These are phyloP conservation scores for Loripinus fragilis DNA, from an alignment of 2,888 invertebrate species.

Conservation along the genomic window DNA sequence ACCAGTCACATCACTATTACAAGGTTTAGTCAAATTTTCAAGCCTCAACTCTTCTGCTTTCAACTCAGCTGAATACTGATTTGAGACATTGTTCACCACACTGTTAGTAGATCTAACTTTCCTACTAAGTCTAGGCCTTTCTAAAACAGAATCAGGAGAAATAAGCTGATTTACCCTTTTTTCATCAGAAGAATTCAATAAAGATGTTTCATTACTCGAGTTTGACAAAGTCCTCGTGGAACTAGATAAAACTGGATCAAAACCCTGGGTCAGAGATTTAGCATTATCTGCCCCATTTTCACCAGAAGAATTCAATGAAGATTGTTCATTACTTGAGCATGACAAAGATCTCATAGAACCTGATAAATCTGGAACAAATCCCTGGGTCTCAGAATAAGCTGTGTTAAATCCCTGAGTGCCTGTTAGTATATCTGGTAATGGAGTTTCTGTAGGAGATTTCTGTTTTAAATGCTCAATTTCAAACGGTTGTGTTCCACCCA, in stretches of 20 bases:
- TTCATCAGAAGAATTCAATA: background rate
- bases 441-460: background rate
- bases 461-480: background rate
- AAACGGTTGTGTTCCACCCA: background rate
- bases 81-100: background rate
- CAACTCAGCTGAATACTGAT: background rate
- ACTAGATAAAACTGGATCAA: background rate
- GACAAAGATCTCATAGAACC: slow-evolving; percentile 4
- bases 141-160: too few relatives aligned
- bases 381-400: background rate
- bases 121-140: too few relatives aligned
- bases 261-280: background rate
- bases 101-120: background rate
- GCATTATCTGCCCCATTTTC: background rate
- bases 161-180: background rate
- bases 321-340: slow-evolving; percentile 8
- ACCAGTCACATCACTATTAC: background rate
- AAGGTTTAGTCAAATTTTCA: background rate
- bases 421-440: background rate
- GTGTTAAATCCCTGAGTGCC: background rate
- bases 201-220: slow-evolving; percentile 9
- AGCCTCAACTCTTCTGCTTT: background rate
- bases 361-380: slow-evolving; percentile 4
- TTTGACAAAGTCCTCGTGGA: slow-evolving; percentile 2
- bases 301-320: background rate